phyloP scores from a whole-genome alignment of 2,797 vertebrate genomes.

The Balearica regulorum region DNA sequence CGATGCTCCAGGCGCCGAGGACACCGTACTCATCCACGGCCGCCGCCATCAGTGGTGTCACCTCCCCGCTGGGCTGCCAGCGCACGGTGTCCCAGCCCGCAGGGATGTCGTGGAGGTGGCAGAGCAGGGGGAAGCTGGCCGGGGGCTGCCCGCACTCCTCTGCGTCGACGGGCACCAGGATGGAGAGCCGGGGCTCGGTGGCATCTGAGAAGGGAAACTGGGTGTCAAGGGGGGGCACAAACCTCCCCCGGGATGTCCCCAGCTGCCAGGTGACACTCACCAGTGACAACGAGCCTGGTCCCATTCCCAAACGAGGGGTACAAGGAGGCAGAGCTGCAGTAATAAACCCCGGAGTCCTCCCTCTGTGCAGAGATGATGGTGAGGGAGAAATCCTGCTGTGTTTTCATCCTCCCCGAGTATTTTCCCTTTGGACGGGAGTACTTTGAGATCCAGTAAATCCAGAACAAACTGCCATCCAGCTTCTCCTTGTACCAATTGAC shows the following conservation, averaged over 20 bases:
- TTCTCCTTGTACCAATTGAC: background rate
- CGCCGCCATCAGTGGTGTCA: rapidly evolving
- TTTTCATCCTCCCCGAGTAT: rapidly evolving
- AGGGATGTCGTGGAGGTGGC: background rate
- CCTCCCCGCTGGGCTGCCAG: background rate
- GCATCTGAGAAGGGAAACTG: background rate
- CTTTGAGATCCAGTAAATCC: rapidly evolving
- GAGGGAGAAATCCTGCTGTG: rapidly evolving
- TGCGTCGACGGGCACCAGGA: background rate
- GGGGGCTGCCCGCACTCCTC: background rate
- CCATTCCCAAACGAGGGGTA: background rate
- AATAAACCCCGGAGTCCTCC: background rate
- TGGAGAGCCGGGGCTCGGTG: background rate
- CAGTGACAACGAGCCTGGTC: background rate
- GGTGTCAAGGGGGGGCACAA: background rate
- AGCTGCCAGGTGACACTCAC: background rate
- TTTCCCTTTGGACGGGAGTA: rapidly evolving
- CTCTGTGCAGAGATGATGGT: rapidly evolving
- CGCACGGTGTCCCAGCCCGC: background rate
- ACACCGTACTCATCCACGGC: rapidly evolving
- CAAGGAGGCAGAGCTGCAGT: background rate
- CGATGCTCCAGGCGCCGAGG: background rate
- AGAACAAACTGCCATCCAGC: background rate
- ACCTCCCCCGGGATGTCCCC: background rate
- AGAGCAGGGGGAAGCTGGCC: background rate